These are phyloP conservation scores for Gasterosteus aculeatus DNA, from an alignment of 2,113 vertebrate genomes.

Conservation along the genomic window DNA sequence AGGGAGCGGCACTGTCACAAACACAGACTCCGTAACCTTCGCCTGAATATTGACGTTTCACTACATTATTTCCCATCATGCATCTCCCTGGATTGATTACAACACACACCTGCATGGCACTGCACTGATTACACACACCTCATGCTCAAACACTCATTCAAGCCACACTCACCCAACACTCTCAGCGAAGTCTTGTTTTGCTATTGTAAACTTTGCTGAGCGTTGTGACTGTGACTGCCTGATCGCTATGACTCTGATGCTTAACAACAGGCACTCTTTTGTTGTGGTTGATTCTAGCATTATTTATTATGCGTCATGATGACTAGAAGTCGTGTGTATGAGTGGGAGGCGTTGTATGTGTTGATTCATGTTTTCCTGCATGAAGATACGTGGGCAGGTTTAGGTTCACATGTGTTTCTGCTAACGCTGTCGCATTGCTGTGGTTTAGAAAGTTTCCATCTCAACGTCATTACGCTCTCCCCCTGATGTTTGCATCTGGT, in stretches of 20 bases:
- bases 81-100: no score
- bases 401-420: conserved; percentile 13
- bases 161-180: no score
- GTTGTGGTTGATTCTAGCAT: conserved; percentile 15
- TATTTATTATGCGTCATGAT: neutral
- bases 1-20: neutral
- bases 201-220: no score
- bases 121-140: no score
- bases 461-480: conserved; percentile 42
- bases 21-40: no score
- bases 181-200: no score
- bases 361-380: neutral
- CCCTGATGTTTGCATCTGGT: conserved; percentile 48
- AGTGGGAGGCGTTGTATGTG: conserved; percentile 1
- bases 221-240: no score
- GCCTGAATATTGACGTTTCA: no score
- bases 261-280: neutral
- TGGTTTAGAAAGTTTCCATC: conserved; percentile 51
- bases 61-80: no score
- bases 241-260: no score
- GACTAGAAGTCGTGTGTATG: neutral
- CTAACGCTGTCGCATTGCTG: conserved; percentile 7
- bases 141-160: no score
- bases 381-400: conserved; percentile 4
- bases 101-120: no score